Percentiles rank a stretch among this genome's conserved stretches.
These are phyloP conservation scores for Chrysopilus asiliformis DNA, from an alignment of 2,888 invertebrate genomes.

Conservation along the genomic window DNA sequence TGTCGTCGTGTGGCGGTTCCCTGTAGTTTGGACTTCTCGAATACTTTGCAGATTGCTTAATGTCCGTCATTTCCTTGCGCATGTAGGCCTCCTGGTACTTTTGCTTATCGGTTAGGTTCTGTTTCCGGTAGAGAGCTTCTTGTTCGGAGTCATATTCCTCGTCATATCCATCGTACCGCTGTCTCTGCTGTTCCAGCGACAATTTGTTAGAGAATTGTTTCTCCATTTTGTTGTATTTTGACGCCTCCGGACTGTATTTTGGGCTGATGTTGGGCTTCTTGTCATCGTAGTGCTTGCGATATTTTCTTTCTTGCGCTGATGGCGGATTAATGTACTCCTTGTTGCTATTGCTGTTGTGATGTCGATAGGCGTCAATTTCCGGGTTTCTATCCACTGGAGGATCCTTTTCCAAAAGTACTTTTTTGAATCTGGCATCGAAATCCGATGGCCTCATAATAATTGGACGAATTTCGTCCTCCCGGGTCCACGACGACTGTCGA, in stretches of 20 bases:
- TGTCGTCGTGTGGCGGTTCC: conserved; percentile 11
- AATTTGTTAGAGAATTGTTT: conserved; percentile 6
- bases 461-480: conserved; percentile 34
- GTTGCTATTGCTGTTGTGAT: conserved; percentile 13
- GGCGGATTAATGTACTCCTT: conserved; percentile 6
- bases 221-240: conserved; percentile 28
- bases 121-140: conserved; percentile 21
- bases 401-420: conserved; percentile 25
- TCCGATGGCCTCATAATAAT: conserved; percentile 32
- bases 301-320: conserved; percentile 6
- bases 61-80: conserved; percentile 24
- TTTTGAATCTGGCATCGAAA: conserved; percentile 33
- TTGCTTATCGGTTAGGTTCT: conserved; percentile 35
- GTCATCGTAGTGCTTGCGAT: conserved; percentile 14
- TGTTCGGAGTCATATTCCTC: conserved; percentile 23
- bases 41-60: conserved; percentile 3
- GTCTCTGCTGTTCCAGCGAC: conserved; percentile 6
- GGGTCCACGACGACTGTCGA: conserved; percentile 1
- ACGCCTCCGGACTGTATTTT: conserved; percentile 21
- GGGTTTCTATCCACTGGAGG: conserved; percentile 18
- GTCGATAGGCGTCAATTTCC: conserved; percentile 20
- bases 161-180: conserved; percentile 25
- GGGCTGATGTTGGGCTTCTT: conserved; percentile 13
- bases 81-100: conserved; percentile 31
- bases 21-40: conserved; percentile 8